Evolutionary conservation across 2,113 vertebrate genomes (phyloP).

Genomic region (Apus apus): DNA sequence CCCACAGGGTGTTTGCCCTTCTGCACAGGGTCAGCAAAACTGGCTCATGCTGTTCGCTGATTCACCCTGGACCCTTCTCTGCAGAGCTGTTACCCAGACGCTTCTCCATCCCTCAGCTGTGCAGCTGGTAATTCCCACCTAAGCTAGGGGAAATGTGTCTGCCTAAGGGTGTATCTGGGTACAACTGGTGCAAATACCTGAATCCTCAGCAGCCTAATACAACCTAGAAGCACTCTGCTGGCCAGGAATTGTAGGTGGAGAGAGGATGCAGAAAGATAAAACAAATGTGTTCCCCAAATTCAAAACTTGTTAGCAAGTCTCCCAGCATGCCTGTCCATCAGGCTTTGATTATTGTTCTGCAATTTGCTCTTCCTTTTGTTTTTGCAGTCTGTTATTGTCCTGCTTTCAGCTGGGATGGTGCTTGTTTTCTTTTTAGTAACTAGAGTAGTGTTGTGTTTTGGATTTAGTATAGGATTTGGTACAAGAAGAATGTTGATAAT

Average conservation of each 20-base stretch:
- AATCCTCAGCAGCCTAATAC: not conserved
- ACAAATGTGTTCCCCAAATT: not conserved
- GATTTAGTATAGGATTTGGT: too few species aligned
- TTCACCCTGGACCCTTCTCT: not conserved
- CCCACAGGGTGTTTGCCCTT: not conserved
- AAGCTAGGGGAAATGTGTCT: not conserved
- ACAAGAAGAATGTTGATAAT: too few species aligned
- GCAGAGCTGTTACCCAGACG: not conserved
- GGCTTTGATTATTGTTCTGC: not conserved
- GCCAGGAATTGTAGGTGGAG: not conserved
- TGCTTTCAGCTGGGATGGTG: too few species aligned
- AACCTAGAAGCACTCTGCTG: accelerated
- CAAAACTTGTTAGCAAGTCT: not conserved
- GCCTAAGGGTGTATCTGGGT: accelerated
- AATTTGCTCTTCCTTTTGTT: not conserved
- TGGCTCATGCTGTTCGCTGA: not conserved
- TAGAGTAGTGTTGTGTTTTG: too few species aligned
- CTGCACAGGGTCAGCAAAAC: not conserved
- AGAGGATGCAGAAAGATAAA: not conserved
- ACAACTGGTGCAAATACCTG: not conserved
- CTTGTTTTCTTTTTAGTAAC: too few species aligned
- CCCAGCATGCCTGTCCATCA: not conserved
- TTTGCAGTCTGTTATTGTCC: not conserved
- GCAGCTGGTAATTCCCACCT: not conserved
- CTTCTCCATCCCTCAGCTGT: not conserved